Percentiles rank a stretch among this genome's conserved stretches.
Evolutionary conservation across 64 coral and sea anemone genomes (phyloP).

Genomic region (Anthopleura sola): DNA sequence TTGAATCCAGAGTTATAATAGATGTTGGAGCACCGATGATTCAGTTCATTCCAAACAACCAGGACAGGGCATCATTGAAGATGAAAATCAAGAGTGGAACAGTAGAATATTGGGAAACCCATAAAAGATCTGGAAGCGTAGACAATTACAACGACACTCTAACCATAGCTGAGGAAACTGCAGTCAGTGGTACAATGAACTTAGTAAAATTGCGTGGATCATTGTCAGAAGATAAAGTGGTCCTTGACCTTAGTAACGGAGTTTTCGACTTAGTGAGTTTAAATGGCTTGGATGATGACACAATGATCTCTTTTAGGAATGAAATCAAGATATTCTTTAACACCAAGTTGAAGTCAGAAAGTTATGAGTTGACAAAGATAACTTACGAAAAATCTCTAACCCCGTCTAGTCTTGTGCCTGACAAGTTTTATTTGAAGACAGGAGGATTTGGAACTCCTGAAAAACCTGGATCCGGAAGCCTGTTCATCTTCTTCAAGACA

Average conservation of each 20-base stretch:
- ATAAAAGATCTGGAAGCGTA: neutral
- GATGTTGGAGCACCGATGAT: slow-evolving; percentile 23
- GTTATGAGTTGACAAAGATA: slow-evolving; percentile 31
- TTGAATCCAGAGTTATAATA: slow-evolving; percentile 31
- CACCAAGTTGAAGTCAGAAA: slow-evolving; percentile 6
- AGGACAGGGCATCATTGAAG: slow-evolving; percentile 34
- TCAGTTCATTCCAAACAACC: slow-evolving; percentile 42
- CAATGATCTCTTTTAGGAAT: neutral
- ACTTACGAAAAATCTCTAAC: slow-evolving; percentile 32
- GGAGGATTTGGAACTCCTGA: slow-evolving; percentile 13
- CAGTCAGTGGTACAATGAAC: slow-evolving; percentile 30
- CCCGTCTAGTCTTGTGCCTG: slow-evolving; percentile 36
- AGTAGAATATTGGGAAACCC: slow-evolving; percentile 25
- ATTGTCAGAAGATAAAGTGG: slow-evolving; percentile 16
- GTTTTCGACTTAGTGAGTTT: slow-evolving; percentile 18
- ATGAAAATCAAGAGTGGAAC: slow-evolving; percentile 26
- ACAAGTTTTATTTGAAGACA: slow-evolving; percentile 36
- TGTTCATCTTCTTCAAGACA: slow-evolving; percentile 41
- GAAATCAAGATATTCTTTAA: slow-evolving; percentile 40
- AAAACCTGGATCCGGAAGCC: slow-evolving; percentile 6
- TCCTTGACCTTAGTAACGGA: slow-evolving; percentile 42
- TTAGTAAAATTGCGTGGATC: slow-evolving; percentile 26
- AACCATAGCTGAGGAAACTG: neutral
- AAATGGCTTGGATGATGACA: neutral
- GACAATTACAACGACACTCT: slow-evolving; percentile 36